Evolutionary conservation across 2,113 vertebrate species (phyloP), one percentile per base, ranked within the genome.

Genomic region (Rhadina sibilatrix): DNA sequence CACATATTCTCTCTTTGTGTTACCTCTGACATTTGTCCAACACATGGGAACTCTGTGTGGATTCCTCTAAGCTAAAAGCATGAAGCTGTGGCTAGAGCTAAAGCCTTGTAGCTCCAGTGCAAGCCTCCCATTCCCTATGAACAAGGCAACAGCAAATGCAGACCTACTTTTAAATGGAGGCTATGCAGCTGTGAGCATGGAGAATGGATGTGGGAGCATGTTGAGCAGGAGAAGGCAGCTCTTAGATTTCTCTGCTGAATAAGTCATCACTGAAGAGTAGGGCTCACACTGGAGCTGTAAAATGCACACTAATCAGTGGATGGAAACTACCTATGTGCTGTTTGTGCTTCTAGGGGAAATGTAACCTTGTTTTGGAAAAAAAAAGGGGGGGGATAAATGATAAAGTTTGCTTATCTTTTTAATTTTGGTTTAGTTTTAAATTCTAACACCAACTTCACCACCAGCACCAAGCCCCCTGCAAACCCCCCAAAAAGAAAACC

Each of bases 231-330:
- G 42, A 61, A 77, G 37, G 54, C 89, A 87, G 38, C 68, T 79
- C 35, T 90, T 40, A 12, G 15, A 50, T 89, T 78, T 70, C 77
- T 91, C 87, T 91, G 87, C 50, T 92, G 71, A 86, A 27, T 87
- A 86, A 63, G 5, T 54, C 0, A 0, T 54, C 50, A 30, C 87
- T 89, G 61, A 66, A 87, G 23, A 20, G 76, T 50, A 63, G 42
- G 60, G 40, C 46, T 92, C 37, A 56, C 28, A 33, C 1, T 40
- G 20, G 31, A 35, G 33, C 77, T 93, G 64, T 42, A 70, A 72
- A 91, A 75, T 27, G 50, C 37, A 53, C 15, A 3, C 8, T 57
- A 70, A 57, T n/a, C 0, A 1, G 40, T 74, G 30, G 50, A 42
- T 70, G 56, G 72, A 81, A 89, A 81, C 61, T 74, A 61, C 10